A percentile compares a stretch with the other conserved stretches of the same genome.
These are phyloP conservation scores for Nephrotoma flavescens DNA, from an alignment of 2,888 invertebrate genomes.

Conservation along the genomic window DNA sequence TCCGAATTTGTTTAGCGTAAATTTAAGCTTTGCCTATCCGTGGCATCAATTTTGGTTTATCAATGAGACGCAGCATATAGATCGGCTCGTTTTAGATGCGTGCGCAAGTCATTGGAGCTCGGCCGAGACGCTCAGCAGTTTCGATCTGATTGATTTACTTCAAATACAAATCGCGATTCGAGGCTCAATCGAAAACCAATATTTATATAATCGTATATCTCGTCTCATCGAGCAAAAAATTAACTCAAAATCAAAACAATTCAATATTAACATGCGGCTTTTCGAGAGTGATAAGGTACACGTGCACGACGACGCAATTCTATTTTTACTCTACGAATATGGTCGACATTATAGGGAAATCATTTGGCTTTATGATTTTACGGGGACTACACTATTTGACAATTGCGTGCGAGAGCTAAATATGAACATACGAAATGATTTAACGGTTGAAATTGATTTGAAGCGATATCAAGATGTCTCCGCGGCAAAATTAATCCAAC, in stretches of 20 bases:
- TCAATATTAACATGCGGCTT: not conserved
- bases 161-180: not conserved
- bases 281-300: not conserved
- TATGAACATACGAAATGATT: not conserved
- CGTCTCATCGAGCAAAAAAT: not conserved
- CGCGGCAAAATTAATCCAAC: not conserved
- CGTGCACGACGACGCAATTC: not conserved
- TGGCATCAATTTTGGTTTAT: not conserved
- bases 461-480: not conserved
- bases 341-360: not conserved
- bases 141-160: not conserved
- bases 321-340: not conserved
- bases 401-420: not conserved
- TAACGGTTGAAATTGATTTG: not conserved
- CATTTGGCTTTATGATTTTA: not conserved
- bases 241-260: not conserved
- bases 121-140: not conserved
- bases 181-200: not conserved
- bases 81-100: not conserved
- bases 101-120: not conserved
- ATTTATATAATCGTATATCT: not conserved
- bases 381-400: not conserved
- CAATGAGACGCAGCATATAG: not conserved
- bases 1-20: not conserved
- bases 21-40: not conserved